Percentiles rank a stretch among this genome's conserved stretches.
These are phyloP conservation scores for Triops longicaudatus DNA, from an alignment of 1,140 invertebrate genomes.

Conservation along the genomic window DNA sequence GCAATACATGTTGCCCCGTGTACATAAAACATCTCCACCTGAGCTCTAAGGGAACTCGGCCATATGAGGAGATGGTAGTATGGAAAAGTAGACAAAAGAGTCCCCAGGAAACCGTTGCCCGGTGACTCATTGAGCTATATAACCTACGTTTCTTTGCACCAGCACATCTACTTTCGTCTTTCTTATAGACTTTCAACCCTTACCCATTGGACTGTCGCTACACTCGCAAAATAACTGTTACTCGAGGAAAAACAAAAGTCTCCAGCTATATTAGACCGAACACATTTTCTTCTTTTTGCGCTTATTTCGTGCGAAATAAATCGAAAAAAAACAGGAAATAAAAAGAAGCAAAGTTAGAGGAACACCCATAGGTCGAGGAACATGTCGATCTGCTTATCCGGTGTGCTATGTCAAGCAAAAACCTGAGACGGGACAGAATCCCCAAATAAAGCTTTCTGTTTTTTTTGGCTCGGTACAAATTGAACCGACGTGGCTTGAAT, in stretches of 20 bases:
- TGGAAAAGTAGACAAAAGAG: not conserved
- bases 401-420: conserved; percentile 2
- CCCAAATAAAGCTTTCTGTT: not conserved
- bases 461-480: not conserved
- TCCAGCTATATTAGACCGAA: too few species aligned
- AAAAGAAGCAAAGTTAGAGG: not conserved
- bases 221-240: too few species aligned
- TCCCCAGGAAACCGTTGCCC: conserved; percentile 9
- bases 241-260: too few species aligned
- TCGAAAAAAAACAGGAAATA: not conserved
- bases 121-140: not conserved
- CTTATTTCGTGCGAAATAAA: not conserved
- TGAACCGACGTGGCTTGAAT: conserved; percentile 11
- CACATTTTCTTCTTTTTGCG: not conserved
- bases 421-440: not conserved
- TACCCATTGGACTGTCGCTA: too few species aligned
- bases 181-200: too few species aligned
- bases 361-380: not conserved
- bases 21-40: conserved; percentile 4
- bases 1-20: not conserved
- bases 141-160: not conserved
- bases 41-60: not conserved
- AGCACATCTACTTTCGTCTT: too few species aligned
- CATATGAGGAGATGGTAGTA: not conserved
- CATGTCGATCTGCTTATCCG: not conserved